Conservation (phyloP, 2,113 vertebrate genomes). For the crab-eating macaque (Macaca fascicularis) region T2T-MFA8v1.1 NC_088389.1:12350501-12351000, state of each 20-base stretch:
- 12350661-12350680: conserved; percentile 95
- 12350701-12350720: conserved; percentile 88
- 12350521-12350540: background rate
- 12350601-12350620: conserved; percentile 91
- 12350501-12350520: fast-evolving
- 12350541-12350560: too few relatives aligned
- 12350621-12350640: conserved; percentile 96
- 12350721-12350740: conserved; percentile 79
- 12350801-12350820: background rate
- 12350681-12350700: conserved; percentile 86
- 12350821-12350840: background rate
- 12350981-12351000: background rate
- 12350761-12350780: background rate
- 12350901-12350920: fast-evolving
- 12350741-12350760: conserved; percentile 80
- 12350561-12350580: background rate
- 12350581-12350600: fast-evolving
- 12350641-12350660: conserved; percentile 95
- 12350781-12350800: background rate
- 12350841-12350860: background rate
- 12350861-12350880: background rate
- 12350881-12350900: fast-evolving
- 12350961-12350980: background rate
- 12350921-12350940: fast-evolving
- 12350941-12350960: background rate